Conservation (phyloP, 2,113 vertebrate genomes). For the Calcarius ornatus region DNA sequence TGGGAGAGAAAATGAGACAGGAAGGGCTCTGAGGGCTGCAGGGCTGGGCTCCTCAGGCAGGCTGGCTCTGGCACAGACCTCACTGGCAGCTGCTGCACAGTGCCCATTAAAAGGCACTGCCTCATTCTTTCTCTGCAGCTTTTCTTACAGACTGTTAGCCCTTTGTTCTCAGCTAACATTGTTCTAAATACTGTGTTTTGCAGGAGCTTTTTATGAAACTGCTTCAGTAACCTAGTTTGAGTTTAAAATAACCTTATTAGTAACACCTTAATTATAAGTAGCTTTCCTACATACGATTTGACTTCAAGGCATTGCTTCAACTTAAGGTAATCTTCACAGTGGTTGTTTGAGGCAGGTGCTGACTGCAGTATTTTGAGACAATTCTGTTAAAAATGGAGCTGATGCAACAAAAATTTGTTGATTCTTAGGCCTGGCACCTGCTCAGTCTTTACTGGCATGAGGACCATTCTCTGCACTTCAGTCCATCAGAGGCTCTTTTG, state of each 20-base stretch:
- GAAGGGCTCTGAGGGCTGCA: neutral
- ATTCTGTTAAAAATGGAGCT: neutral
- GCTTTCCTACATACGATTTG: neutral
- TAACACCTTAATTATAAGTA: slow-evolving; percentile 3
- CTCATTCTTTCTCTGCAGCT: neutral
- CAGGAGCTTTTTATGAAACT: neutral
- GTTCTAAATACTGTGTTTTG: neutral
- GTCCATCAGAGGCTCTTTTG: neutral
- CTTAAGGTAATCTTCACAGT: neutral
- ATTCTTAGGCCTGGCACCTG: neutral
- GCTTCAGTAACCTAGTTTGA: slow-evolving; percentile 21
- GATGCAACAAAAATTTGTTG: neutral
- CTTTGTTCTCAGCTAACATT: neutral
- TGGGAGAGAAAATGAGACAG: neutral
- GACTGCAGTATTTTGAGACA: neutral
- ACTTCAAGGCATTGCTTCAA: neutral
- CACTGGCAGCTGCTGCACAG: neutral
- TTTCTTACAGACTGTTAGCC: neutral
- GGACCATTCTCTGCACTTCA: neutral
- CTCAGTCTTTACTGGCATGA: neutral
- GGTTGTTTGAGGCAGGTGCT: neutral
- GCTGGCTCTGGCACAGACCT: neutral
- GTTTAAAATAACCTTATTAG: slow-evolving; percentile 59
- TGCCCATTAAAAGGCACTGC: neutral
- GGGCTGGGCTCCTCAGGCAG: rapidly evolving